phyloP scores from a whole-genome alignment of 1,140 invertebrate species.

The Chironomus striatipennis region DNA sequence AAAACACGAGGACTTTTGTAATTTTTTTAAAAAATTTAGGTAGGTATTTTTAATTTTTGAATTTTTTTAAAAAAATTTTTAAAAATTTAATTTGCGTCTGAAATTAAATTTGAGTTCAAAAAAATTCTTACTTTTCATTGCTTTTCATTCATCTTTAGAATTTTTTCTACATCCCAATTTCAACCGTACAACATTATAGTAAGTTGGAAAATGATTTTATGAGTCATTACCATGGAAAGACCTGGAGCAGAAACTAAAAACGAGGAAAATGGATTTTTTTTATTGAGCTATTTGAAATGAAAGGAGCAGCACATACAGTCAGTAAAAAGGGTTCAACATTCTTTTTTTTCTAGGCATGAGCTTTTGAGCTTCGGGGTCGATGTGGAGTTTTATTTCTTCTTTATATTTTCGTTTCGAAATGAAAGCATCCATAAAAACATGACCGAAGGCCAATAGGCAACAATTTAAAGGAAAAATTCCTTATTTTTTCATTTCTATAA shows the following conservation, averaged over 20 bases:
- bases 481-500: neutral
- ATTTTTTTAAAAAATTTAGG: no score
- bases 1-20: no score
- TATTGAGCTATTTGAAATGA: neutral
- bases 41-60: no score
- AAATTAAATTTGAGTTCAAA: no score
- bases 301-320: neutral
- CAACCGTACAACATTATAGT: no score
- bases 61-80: no score
- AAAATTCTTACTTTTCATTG: no score
- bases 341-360: neutral
- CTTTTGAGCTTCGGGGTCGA: neutral
- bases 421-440: conserved; percentile 3
- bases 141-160: no score
- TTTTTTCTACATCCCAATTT: no score
- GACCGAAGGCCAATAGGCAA: neutral
- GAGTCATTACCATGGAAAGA: neutral
- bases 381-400: neutral
- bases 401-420: neutral
- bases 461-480: conserved; percentile 18
- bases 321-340: neutral
- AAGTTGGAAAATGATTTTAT: neutral
- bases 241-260: conserved; percentile 2
- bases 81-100: no score
- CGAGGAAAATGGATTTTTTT: neutral